Base-by-base conservation (phyloP, 2,888 invertebrate genomes). In the Scaptodrosophila latifasciaeformis region DNA sequence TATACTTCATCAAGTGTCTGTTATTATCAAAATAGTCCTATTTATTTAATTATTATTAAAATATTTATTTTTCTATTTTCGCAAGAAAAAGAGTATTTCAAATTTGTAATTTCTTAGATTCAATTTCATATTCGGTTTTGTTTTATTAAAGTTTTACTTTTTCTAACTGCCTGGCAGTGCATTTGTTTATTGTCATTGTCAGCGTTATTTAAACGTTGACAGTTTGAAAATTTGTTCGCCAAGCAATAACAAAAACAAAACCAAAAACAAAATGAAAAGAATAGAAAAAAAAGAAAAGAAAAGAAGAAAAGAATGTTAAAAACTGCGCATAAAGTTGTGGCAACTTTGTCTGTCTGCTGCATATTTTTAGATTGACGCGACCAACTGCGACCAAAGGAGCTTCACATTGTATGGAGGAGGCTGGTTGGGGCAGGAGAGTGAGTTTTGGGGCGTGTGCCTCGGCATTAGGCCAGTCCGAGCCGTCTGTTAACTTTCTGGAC, bases 161-260 rank as follows among this genome's bases (percentile, higher is more conserved):
- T n/a, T 44, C 39, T 40, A 43, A 1, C 31, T 1, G 4, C 34
- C 47, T 43, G 49, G 42, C 60, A 70, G 61, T 71, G 66, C 72
- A 74, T 72, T 74, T 67, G 75, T 76, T 76, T 76, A 67, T 76
- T 71, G 75, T 77, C 76, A 70, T 76, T 71, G 71, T 70, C 74
- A 70, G 70, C 75, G 69, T 69, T 76, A 75, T 75, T 76, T 76
- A 77, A 76, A 62, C 68, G 74, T 70, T 77, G 74, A 75, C 77
- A 77, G 77, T 77, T 75, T 63, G 18, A 40, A 63, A 59, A 54
- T 62, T 57, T 35, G 43, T 37, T 49, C 17, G n/a, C 10, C 42
- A 17, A 15, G n/a, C 51, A 37, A 19, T 27, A 27, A 39, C 17
- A 55, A 34, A 43, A 35, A 30, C 19, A 35, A 49, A 29, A 45